Percentiles rank a stretch among this genome's conserved stretches.
Evolutionary conservation across 2,113 vertebrate species (phyloP).

Genomic region (Pachycephala philippinensis): DNA sequence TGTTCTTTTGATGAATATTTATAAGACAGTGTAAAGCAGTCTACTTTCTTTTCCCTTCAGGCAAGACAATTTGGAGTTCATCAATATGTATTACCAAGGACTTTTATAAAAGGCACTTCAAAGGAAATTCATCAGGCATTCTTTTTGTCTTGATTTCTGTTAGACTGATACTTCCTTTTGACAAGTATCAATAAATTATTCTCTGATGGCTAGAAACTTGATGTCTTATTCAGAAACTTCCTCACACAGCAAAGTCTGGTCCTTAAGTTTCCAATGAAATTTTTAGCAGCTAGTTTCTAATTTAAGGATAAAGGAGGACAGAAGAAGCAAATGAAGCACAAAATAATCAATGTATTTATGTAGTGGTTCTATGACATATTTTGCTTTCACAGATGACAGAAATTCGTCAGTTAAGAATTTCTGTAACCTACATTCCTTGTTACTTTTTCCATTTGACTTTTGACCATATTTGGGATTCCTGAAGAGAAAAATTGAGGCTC

Average conservation of each 20-base stretch:
- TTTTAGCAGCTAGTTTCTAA: conserved; percentile 64
- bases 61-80: conserved; percentile 98
- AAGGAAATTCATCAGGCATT: conserved; percentile 95
- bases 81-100: conserved; percentile 97
- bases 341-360: conserved; percentile 55
- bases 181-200: conserved; percentile 93
- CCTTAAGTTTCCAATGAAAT: conserved; percentile 67
- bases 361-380: neutral
- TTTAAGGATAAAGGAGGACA: conserved; percentile 49
- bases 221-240: conserved; percentile 87
- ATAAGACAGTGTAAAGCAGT: conserved; percentile 89
- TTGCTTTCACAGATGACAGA: neutral
- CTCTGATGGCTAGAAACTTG: conserved; percentile 83
- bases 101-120: conserved; percentile 97
- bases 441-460: conserved; percentile 33
- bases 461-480: conserved; percentile 60
- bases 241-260: conserved; percentile 70
- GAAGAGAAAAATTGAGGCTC: neutral
- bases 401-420: conserved; percentile 18
- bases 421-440: conserved; percentile 3
- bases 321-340: conserved; percentile 53
- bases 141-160: conserved; percentile 91
- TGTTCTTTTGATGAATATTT: conserved; percentile 93
- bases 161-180: conserved; percentile 84
- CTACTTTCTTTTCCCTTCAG: conserved; percentile 87